phyloP scores from a whole-genome alignment of 2,797 vertebrate species.

The Podarcis lilfordi region DNA sequence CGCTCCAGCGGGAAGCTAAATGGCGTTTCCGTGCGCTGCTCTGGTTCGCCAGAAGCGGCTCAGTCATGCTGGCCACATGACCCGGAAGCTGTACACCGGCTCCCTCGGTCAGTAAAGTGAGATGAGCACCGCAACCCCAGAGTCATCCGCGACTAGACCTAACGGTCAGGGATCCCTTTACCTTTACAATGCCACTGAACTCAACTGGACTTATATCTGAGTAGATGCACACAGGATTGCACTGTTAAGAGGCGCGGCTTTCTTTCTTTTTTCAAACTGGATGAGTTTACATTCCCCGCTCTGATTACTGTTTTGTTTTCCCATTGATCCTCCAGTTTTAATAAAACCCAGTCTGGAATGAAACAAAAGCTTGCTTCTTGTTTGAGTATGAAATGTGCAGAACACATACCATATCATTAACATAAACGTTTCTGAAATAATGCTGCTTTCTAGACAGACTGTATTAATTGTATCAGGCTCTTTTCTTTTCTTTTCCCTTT shows the following conservation, averaged over 20 bases:
- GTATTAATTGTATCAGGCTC: slow-evolving; percentile 77
- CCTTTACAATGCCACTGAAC: neutral
- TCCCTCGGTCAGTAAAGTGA: too few relatives aligned
- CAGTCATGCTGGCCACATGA: too few relatives aligned
- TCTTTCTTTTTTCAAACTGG: slow-evolving; percentile 32
- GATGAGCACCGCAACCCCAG: too few relatives aligned
- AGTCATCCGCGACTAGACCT: too few relatives aligned
- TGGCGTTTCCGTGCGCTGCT: too few relatives aligned
- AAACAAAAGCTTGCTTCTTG: slow-evolving; percentile 72
- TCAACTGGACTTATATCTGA: neutral
- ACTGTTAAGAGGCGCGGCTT: neutral
- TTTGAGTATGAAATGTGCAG: slow-evolving; percentile 73
- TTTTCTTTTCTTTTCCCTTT: neutral
- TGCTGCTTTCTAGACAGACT: slow-evolving; percentile 77
- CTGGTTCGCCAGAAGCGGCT: too few relatives aligned
- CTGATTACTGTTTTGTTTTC: slow-evolving; percentile 65
- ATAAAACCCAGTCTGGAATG: slow-evolving; percentile 75
- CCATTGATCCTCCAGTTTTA: slow-evolving; percentile 67
- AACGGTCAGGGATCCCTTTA: too few relatives aligned
- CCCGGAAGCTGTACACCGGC: too few relatives aligned
- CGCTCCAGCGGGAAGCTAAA: too few relatives aligned
- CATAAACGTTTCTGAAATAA: slow-evolving; percentile 80
- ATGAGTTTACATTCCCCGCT: slow-evolving; percentile 52
- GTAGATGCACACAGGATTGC: neutral
- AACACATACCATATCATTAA: slow-evolving; percentile 78